Evolutionary conservation across 2,113 vertebrate genomes (phyloP).

Genomic region (Copsychus sechellarum): DNA sequence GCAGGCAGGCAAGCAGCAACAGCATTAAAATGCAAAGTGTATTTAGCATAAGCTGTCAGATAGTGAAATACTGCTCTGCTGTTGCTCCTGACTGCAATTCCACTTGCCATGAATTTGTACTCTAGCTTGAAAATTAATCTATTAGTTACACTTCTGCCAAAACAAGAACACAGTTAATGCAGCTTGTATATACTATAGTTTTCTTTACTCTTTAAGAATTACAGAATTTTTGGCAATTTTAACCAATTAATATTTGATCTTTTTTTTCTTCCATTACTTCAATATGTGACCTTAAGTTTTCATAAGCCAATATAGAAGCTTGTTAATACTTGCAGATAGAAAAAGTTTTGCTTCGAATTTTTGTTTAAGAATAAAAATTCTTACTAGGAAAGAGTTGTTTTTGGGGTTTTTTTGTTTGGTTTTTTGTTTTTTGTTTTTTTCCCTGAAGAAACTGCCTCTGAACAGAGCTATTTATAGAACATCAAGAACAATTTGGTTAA

Average conservation of each 20-base stretch:
- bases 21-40: constrained; percentile 9
- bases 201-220: neutral
- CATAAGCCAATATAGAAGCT: neutral
- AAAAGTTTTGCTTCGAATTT: neutral
- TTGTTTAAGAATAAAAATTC: neutral
- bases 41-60: constrained; percentile 24
- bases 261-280: neutral
- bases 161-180: neutral
- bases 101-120: constrained; percentile 6
- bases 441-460: neutral
- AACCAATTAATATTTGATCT: neutral
- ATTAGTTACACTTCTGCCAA: neutral
- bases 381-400: neutral
- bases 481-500: neutral
- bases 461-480: neutral
- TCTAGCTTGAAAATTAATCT: neutral
- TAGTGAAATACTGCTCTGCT: constrained; percentile 4
- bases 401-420: no score
- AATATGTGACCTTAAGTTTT: neutral
- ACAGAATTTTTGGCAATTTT: neutral
- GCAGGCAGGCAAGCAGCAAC: neutral
- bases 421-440: neutral
- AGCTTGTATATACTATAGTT: neutral
- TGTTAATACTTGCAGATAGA: neutral
- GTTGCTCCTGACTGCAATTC: constrained; percentile 3